A percentile compares a stretch with the other conserved stretches of the same genome.
These are phyloP conservation scores for Chloroceryle inda DNA, from an alignment of 2,797 vertebrate genomes.

Conservation along the genomic window DNA sequence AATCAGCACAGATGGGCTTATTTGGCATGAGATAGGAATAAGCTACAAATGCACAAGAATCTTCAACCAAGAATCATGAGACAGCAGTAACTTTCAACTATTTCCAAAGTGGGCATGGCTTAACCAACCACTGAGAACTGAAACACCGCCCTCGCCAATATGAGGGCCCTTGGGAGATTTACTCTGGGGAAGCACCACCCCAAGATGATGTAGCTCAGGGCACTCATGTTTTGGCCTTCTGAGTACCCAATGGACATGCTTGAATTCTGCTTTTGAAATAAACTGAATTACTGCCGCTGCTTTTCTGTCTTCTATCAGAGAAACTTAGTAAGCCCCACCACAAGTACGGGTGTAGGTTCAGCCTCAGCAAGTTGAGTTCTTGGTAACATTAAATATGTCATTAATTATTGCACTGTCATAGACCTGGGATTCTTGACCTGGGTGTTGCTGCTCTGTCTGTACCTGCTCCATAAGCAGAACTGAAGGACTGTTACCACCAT, in stretches of 20 bases:
- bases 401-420: neutral
- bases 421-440: neutral
- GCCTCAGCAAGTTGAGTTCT: neutral
- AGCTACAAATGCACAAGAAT: neutral
- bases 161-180: neutral
- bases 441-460: neutral
- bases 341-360: neutral
- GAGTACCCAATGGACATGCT: neutral
- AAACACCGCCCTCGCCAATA: neutral
- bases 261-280: neutral
- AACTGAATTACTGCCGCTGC: neutral
- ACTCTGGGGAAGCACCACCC: neutral
- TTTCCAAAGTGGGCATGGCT: neutral
- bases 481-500: rapidly evolving
- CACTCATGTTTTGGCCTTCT: neutral
- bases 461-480: rapidly evolving
- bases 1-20: neutral
- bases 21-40: neutral
- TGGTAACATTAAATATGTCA: rapidly evolving
- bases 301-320: neutral
- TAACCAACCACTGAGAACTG: neutral
- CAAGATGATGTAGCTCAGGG: neutral
- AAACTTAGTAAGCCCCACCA: neutral
- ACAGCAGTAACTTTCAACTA: neutral
- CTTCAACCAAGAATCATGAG: neutral